phyloP scores from a whole-genome alignment of 2,797 vertebrate genomes.

The Gobio occitaniae region DNA sequence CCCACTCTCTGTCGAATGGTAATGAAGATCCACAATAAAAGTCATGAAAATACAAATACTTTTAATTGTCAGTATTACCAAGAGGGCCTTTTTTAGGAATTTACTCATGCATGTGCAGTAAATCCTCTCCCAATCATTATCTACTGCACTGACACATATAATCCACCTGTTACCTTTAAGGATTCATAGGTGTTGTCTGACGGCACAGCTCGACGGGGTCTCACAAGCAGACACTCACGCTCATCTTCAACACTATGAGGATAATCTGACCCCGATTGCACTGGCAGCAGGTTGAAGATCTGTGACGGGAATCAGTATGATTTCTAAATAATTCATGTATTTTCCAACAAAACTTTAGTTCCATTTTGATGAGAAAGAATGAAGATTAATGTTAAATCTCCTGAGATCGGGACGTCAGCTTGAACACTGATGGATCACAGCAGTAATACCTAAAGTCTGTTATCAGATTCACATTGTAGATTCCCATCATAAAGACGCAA shows the following conservation, averaged over 20 bases:
- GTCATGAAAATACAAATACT: background rate
- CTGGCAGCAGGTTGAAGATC: slow-evolving; percentile 53
- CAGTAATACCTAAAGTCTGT: background rate
- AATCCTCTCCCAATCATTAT: background rate
- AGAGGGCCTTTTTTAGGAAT: background rate
- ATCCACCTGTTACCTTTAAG: slow-evolving; percentile 43
- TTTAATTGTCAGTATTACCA: background rate
- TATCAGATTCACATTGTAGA: too few species aligned
- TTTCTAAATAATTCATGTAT: background rate
- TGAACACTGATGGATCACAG: background rate
- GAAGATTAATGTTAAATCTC: background rate
- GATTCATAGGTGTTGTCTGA: background rate
- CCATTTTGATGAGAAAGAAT: background rate
- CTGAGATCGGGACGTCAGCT: background rate
- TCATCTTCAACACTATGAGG: slow-evolving; percentile 1
- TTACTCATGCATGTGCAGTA: background rate
- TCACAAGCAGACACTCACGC: slow-evolving; percentile 32
- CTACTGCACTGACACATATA: background rate
- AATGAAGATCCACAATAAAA: background rate
- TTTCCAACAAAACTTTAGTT: background rate
- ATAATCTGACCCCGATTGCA: slow-evolving; percentile 7
- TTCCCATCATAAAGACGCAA: background rate
- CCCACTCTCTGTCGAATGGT: slow-evolving; percentile 41
- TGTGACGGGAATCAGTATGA: background rate
- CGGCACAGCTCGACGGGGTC: background rate